Evolutionary conservation across 2,888 invertebrate genomes (phyloP).

Genomic region (Blomia tropicalis): DNA sequence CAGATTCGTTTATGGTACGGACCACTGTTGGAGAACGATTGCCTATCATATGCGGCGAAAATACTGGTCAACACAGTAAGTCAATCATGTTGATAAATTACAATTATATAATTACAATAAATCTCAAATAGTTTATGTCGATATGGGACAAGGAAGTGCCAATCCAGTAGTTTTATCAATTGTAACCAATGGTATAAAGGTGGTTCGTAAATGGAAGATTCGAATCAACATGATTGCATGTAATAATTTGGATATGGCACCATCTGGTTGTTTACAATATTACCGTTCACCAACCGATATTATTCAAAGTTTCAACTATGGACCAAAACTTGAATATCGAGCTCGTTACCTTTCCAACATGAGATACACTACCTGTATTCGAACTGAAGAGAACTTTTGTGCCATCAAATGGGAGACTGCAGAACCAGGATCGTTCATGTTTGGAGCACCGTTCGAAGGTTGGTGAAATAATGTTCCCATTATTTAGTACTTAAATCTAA

Average conservation of each 20-base stretch:
- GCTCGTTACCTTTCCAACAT: constrained; percentile 30
- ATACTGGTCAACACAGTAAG: constrained; percentile 63
- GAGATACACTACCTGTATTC: constrained; percentile 30
- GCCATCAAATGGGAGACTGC: constrained; percentile 32
- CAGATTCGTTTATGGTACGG: constrained; percentile 53
- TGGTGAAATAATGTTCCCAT: not conserved
- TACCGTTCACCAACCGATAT: constrained; percentile 30
- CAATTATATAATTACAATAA: not conserved
- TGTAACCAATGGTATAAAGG: constrained; percentile 30
- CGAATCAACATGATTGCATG: constrained; percentile 31
- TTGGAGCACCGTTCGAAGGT: constrained; percentile 27
- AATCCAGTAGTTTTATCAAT: constrained; percentile 61
- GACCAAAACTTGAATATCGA: constrained; percentile 27
- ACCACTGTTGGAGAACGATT: constrained; percentile 34
- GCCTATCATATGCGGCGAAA: constrained; percentile 62
- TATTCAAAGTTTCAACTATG: constrained; percentile 30
- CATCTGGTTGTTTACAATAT: constrained; percentile 31
- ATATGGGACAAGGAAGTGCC: constrained; percentile 55
- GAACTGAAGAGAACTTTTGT: constrained; percentile 31
- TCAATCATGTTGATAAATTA: no score
- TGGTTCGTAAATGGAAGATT: constrained; percentile 30
- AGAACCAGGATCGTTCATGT: constrained; percentile 25
- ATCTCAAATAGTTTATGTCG: constrained; percentile 54
- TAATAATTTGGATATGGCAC: constrained; percentile 31
- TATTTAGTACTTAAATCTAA: not conserved